Base-by-base conservation (phyloP, 2,888 invertebrate species). In the Gari tellinella region DNA sequence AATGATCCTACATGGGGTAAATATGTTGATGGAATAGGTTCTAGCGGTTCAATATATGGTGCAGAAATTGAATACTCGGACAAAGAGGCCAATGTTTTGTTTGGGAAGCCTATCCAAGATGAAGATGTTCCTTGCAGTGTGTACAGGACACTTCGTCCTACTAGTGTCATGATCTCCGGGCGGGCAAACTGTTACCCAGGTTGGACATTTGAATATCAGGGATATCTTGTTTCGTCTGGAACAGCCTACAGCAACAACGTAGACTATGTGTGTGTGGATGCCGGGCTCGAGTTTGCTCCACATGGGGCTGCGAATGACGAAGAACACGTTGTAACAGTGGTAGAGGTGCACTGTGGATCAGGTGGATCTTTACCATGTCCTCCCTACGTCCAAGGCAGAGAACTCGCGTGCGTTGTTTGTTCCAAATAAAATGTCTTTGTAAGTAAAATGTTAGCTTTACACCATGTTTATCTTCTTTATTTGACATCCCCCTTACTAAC, bases 331-430 rank as follows among this genome's bases (percentile, higher is more conserved):
- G 21, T 64, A n/a, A 25, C 45, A 14, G 46, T 55, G 1, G 64
- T 55, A 8, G 64, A 64, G 45, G 48, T 46, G 17, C 55, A 55
- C 14, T 64, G 64, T 56, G 64, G 55, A 21, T 43, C 45, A 14
- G 55, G 64, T 56, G 64, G 55, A 21, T 43, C 45, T 26, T 41
- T 73, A 10, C 51, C 56, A 12, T 68, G 73, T 43, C 58, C 66
- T 12, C 66, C 66, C 7, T 66, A 66, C 40, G 58, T 66, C 15
- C 25, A 31, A 14, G 73, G 73, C 8, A 52, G 67, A 12, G 73
- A 67, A 45, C 25, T 73, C 21, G 49, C 67, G n/a, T 73, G 73
- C 37, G 67, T 58, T 49, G 58, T 73, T 31, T 73, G 73, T 23
- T 49, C 73, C 0, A 62, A 72, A 49, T 72, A 26, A 72, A 31